Evolutionary conservation across 2,797 vertebrate species (phyloP).

Genomic region (Coracias cyanogaster): DNA sequence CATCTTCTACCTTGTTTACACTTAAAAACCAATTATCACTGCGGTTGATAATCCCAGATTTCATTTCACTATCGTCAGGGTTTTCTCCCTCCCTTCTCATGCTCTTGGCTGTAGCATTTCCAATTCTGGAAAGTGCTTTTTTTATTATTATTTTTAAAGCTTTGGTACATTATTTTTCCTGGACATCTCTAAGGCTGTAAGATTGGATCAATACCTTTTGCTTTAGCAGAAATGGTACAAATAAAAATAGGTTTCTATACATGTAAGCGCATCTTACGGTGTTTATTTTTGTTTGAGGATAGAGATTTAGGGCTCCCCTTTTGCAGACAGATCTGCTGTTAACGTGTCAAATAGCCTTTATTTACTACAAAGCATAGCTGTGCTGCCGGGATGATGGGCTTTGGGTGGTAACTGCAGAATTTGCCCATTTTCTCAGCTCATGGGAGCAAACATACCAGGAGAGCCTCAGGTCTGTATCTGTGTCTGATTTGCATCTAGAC

Average conservation of each 20-base stretch:
- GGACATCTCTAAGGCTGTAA: neutral
- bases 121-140: neutral
- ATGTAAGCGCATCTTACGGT: fast-evolving
- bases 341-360: fast-evolving
- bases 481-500: fast-evolving
- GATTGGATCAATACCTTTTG: neutral
- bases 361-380: fast-evolving
- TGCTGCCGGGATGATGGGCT: fast-evolving
- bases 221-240: neutral
- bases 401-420: neutral
- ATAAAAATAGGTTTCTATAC: neutral
- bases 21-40: neutral
- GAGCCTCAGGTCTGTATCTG: neutral
- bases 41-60: slow-evolving; percentile 8
- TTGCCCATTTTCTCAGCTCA: neutral
- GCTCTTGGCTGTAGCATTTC: neutral
- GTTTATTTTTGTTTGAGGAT: neutral
- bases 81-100: neutral
- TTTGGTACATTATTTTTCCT: neutral
- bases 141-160: neutral
- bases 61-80: neutral
- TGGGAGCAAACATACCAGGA: fast-evolving
- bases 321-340: neutral
- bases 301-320: neutral
- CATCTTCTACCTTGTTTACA: neutral